Conservation (phyloP, 2,797 vertebrate species). For the Helarctos malayanus region DNA sequence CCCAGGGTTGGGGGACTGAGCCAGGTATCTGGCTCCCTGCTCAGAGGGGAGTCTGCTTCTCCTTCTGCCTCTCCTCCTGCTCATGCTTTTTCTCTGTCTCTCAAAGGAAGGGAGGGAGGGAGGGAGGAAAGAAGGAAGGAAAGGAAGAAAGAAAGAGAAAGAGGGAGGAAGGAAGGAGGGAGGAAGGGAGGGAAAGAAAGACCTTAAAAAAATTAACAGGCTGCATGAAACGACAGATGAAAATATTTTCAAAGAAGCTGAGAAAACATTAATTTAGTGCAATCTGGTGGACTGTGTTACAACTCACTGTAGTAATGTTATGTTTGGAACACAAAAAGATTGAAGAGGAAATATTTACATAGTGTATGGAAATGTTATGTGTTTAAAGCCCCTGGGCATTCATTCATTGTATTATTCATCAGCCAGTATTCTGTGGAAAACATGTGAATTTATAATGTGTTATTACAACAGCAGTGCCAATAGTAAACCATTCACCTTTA, state of each 20-base stretch:
- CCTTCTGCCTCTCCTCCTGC: no score
- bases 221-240: neutral
- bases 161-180: no score
- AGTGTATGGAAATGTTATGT: no score
- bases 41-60: no score
- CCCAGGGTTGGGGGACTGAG: no score
- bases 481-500: neutral
- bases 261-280: neutral
- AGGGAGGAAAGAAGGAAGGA: no score
- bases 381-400: neutral
- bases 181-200: no score
- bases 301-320: neutral
- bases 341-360: neutral
- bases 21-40: no score
- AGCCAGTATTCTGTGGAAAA: neutral
- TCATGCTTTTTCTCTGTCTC: no score
- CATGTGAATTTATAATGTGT: neutral
- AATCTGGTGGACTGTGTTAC: neutral
- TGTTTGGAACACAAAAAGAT: neutral
- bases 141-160: no score
- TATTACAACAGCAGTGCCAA: neutral
- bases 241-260: neutral
- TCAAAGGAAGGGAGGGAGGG: no score
- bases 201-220: no score
- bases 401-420: neutral